Conservation (phyloP, 2,113 vertebrate species). For the Mastomys coucha region DNA sequence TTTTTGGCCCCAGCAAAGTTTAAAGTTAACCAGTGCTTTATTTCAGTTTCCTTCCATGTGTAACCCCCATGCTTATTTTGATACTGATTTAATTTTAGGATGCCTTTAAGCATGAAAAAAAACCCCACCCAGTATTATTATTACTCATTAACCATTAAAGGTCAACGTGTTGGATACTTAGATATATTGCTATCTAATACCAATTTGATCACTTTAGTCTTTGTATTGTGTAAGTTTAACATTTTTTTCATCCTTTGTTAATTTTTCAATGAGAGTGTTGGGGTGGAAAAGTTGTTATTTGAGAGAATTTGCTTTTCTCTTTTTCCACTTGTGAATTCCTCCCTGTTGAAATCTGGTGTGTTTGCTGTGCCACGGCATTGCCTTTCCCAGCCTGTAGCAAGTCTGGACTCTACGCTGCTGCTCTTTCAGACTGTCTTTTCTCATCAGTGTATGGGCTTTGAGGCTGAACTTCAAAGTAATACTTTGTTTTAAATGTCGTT, state of each 20-base stretch:
- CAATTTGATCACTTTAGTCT: not conserved
- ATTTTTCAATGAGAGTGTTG: not conserved
- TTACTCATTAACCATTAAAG: not conserved
- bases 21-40: not conserved
- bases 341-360: too few relatives aligned
- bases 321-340: not conserved
- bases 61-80: not conserved
- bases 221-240: not conserved
- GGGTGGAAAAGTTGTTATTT: not conserved
- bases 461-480: not conserved
- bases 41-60: not conserved
- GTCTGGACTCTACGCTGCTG: not conserved
- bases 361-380: not conserved
- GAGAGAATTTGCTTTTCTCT: not conserved
- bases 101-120: not conserved
- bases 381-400: not conserved
- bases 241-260: not conserved
- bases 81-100: not conserved
- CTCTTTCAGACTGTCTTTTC: not conserved
- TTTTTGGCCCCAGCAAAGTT: not conserved
- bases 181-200: not conserved
- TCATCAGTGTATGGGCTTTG: not conserved
- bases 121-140: not conserved
- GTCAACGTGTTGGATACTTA: not conserved
- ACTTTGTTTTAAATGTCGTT: not conserved